A percentile compares a stretch with the other conserved stretches of the same genome.
These are phyloP conservation scores for Asobara japonica DNA, from an alignment of 1,140 invertebrate genomes.

Conservation along the genomic window DNA sequence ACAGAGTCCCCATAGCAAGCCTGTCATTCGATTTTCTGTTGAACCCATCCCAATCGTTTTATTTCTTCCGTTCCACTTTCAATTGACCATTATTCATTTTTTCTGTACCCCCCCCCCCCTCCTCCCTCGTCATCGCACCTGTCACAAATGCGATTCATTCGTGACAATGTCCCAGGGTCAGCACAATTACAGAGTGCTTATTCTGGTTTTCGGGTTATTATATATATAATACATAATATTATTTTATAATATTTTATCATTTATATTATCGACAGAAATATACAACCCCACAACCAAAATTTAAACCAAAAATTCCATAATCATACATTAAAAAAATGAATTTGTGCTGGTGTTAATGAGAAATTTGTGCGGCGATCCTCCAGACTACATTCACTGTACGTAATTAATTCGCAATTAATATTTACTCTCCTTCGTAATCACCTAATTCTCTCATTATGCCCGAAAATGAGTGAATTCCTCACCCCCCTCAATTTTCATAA, in stretches of 20 bases:
- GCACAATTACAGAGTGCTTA: too few relatives aligned
- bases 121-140: background rate
- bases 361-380: background rate
- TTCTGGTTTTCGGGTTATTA: background rate
- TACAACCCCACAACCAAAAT: too few relatives aligned
- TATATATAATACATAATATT: too few relatives aligned
- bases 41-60: background rate
- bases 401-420: background rate
- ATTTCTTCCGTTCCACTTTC: background rate
- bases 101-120: background rate
- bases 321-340: background rate
- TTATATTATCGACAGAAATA: too few relatives aligned
- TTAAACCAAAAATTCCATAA: too few relatives aligned
- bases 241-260: too few relatives aligned
- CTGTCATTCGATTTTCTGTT: conserved; percentile 13
- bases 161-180: background rate
- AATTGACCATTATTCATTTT: conserved; percentile 8
- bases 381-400: background rate
- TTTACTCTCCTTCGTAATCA: background rate
- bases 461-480: background rate
- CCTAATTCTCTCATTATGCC: background rate
- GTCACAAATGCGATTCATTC: background rate
- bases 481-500: background rate
- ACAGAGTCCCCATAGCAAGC: conserved; percentile 9
- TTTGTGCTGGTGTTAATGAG: background rate